phyloP scores from a whole-genome alignment of 2,113 vertebrate species.

The Thryonomys swinderianus region DNA sequence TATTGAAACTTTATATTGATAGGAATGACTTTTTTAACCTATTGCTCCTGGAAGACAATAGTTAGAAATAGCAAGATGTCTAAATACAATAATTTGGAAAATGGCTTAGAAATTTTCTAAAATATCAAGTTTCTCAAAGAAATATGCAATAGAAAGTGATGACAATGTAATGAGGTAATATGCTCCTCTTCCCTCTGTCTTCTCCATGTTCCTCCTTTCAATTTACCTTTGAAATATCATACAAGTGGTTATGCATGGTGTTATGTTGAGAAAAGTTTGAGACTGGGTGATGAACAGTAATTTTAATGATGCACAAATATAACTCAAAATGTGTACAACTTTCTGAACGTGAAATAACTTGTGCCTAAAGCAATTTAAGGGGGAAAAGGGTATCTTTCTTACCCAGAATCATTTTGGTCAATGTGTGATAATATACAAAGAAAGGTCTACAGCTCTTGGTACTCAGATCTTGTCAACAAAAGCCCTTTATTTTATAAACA shows the following conservation, averaged over 20 bases:
- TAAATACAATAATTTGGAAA: background rate
- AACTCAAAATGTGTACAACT: background rate
- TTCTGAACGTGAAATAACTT: background rate
- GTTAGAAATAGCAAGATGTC: background rate
- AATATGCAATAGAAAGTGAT: background rate
- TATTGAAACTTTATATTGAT: background rate
- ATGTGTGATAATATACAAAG: background rate
- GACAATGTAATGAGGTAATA: too few relatives aligned
- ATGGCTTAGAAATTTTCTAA: background rate
- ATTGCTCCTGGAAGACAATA: background rate
- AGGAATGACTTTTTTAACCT: background rate
- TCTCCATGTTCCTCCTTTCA: background rate
- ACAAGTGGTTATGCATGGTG: background rate
- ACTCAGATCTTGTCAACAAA: background rate
- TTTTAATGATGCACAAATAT: background rate
- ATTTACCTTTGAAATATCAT: background rate
- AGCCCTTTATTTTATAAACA: background rate
- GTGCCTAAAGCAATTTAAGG: background rate
- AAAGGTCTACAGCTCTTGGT: background rate
- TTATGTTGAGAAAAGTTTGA: background rate
- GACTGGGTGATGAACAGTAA: background rate
- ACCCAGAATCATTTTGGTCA: background rate
- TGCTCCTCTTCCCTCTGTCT: background rate
- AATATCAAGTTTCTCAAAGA: background rate
- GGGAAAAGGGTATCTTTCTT: background rate